Evolutionary conservation across 2,113 vertebrate species (phyloP).

Genomic region (Spilogale gracilis): DNA sequence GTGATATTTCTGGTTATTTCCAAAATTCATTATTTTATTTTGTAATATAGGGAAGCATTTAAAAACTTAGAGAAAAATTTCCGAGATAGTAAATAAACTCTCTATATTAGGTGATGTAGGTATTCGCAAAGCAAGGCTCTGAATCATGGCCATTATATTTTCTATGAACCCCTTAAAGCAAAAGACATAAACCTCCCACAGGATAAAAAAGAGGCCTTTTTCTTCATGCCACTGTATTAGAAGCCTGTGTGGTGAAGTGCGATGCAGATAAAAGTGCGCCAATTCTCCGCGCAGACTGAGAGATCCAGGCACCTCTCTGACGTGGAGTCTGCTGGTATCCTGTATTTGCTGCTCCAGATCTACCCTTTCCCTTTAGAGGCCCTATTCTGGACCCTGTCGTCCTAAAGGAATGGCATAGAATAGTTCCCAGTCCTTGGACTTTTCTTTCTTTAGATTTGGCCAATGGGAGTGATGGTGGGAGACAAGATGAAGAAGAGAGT

Average conservation of each 20-base stretch:
- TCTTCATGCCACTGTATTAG: background rate
- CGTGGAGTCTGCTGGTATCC: background rate
- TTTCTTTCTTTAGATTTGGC: background rate
- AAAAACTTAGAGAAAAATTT: constrained; percentile 8
- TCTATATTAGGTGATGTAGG: background rate
- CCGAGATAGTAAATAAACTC: background rate
- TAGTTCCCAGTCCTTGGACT: background rate
- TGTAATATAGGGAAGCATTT: background rate
- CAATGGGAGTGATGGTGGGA: background rate
- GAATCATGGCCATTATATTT: background rate
- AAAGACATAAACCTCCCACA: background rate
- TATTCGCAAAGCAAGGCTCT: background rate
- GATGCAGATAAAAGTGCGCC: too few relatives aligned
- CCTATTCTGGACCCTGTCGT: background rate
- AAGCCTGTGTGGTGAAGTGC: background rate
- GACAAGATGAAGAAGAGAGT: background rate
- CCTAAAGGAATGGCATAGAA: background rate
- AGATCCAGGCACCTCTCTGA: background rate
- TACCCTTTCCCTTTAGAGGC: background rate
- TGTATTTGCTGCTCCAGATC: background rate
- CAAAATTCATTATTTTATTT: constrained; percentile 38
- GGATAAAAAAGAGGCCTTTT: background rate
- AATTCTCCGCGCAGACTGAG: background rate
- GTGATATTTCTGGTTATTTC: background rate
- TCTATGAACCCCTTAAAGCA: background rate